Evolutionary conservation across 2,113 vertebrate species (phyloP).

Genomic region (Symphodus melops): DNA sequence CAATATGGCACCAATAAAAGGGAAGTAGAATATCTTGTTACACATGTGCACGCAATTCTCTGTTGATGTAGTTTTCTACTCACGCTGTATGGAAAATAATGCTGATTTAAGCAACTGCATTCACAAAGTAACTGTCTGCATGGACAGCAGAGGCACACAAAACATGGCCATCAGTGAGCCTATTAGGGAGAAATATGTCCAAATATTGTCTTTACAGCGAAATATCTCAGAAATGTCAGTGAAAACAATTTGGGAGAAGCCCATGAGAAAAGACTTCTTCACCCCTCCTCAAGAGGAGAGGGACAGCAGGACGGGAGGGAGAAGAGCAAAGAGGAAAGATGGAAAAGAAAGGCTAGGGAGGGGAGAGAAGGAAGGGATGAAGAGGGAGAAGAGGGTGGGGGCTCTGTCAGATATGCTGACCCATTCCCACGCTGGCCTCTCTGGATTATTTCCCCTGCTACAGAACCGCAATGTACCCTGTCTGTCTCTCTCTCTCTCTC

Average conservation of each 20-base stretch:
- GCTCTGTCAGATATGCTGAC: constrained; percentile 77
- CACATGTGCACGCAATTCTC: background rate
- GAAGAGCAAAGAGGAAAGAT: constrained; percentile 17
- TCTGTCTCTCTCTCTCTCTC: constrained; percentile 47
- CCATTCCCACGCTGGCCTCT: constrained; percentile 83
- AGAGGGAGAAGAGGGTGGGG: constrained; percentile 46
- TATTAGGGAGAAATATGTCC: constrained; percentile 68
- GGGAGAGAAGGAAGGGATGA: constrained; percentile 30
- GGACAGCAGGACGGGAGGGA: constrained; percentile 36
- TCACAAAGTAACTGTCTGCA: constrained; percentile 6
- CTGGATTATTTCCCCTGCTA: constrained; percentile 68
- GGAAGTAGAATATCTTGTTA: constrained; percentile 2
- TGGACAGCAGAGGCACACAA: constrained; percentile 27
- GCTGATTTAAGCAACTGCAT: constrained; percentile 18
- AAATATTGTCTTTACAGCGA: constrained; percentile 80
- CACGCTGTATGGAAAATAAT: background rate
- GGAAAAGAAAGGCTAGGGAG: constrained; percentile 47
- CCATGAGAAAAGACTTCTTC: constrained; percentile 76
- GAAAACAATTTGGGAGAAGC: constrained; percentile 77
- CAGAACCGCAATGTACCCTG: constrained; percentile 52
- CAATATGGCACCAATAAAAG: constrained; percentile 12
- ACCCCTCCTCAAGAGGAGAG: constrained; percentile 54
- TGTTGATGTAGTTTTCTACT: background rate
- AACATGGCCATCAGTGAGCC: constrained; percentile 46
- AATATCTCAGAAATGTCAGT: constrained; percentile 83